Evolutionary conservation across 2,888 invertebrate genomes (phyloP).

Genomic region (Drepana falcataria): DNA sequence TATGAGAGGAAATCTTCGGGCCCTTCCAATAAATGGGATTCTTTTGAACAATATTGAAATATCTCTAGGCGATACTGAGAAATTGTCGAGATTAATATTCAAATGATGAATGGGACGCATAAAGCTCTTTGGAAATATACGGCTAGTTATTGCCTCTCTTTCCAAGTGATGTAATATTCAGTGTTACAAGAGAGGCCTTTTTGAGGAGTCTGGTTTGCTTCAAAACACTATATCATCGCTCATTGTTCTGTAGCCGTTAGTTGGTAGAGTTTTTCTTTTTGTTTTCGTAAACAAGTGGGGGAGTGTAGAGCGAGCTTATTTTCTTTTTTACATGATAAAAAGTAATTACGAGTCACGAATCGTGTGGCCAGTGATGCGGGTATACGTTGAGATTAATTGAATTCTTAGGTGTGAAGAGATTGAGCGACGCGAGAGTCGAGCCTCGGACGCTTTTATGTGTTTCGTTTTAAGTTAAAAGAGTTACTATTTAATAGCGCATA

Average conservation of each 20-base stretch:
- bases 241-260: slow-evolving; percentile 54
- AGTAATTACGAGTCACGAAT: slow-evolving; percentile 72
- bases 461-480: slow-evolving; percentile 20
- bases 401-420: slow-evolving; percentile 72
- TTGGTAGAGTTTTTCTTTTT: slow-evolving; percentile 37
- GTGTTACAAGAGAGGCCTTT: slow-evolving; percentile 17
- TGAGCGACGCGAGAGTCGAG: slow-evolving; percentile 32
- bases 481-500: slow-evolving; percentile 8
- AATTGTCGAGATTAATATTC: slow-evolving; percentile 58
- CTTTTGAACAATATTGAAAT: slow-evolving; percentile 71
- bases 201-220: slow-evolving; percentile 24
- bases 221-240: slow-evolving; percentile 45
- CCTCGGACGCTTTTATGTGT: slow-evolving; percentile 39
- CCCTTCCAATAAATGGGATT: slow-evolving; percentile 62
- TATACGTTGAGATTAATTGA: slow-evolving; percentile 67
- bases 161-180: slow-evolving; percentile 14
- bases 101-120: slow-evolving; percentile 61
- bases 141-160: slow-evolving; percentile 57
- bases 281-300: slow-evolving; percentile 38
- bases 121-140: slow-evolving; percentile 63
- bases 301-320: slow-evolving; percentile 32
- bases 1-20: slow-evolving; percentile 61
- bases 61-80: slow-evolving; percentile 59
- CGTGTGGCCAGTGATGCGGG: slow-evolving; percentile 50
- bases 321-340: slow-evolving; percentile 52